Conservation (phyloP, 2,113 vertebrate species). For the Scartelaos histophorus region DNA sequence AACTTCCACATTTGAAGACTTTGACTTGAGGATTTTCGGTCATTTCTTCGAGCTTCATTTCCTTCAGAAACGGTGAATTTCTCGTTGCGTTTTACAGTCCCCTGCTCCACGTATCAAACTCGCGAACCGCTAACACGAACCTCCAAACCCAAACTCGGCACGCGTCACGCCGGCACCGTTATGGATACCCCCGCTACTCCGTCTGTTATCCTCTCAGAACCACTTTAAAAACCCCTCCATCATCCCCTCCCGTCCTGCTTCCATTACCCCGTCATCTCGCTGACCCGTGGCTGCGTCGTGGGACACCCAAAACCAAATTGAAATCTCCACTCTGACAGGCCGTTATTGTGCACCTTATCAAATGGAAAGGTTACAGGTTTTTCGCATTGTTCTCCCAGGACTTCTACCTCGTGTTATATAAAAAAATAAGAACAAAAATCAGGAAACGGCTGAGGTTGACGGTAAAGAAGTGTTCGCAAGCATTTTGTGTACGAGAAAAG, state of each 20-base stretch:
- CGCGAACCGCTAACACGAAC: too few species aligned
- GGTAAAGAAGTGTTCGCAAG: slow-evolving; percentile 6
- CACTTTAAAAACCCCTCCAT: slow-evolving; percentile 45
- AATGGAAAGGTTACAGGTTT: slow-evolving; percentile 29
- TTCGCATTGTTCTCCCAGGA: neutral
- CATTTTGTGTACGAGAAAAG: slow-evolving; percentile 6
- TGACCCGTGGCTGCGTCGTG: slow-evolving; percentile 41
- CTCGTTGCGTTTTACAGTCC: too few species aligned
- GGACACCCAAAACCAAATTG: slow-evolving; percentile 44
- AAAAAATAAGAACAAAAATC: slow-evolving; percentile 4
- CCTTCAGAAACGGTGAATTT: too few species aligned
- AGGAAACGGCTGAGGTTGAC: slow-evolving; percentile 40
- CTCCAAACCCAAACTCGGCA: slow-evolving; percentile 29
- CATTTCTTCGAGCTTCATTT: too few species aligned
- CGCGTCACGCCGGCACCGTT: too few species aligned
- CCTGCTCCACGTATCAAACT: too few species aligned
- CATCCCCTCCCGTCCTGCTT: neutral
- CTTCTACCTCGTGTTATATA: slow-evolving; percentile 20
- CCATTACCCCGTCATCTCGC: slow-evolving; percentile 56
- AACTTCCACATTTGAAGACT: too few species aligned
- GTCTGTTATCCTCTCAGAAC: slow-evolving; percentile 58
- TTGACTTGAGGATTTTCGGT: too few species aligned
- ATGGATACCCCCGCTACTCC: too few species aligned
- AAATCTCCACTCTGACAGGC: slow-evolving; percentile 47
- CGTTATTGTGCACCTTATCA: slow-evolving; percentile 49